phyloP scores from a whole-genome alignment of 2,797 vertebrate species.

The Remorina albescens region DNA sequence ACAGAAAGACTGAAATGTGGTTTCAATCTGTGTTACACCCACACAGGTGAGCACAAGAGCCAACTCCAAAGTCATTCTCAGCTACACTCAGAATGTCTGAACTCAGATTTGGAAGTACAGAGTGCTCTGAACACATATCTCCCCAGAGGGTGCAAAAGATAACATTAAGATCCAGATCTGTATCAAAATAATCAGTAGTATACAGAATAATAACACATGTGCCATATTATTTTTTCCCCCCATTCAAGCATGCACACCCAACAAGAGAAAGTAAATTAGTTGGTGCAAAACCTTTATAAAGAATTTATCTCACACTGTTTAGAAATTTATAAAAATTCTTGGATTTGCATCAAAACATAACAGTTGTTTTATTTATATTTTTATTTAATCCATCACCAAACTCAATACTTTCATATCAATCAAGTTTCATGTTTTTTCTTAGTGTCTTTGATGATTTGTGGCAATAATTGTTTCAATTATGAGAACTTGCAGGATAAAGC shows the following conservation, averaged over 20 bases:
- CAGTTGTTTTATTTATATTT: too few relatives aligned
- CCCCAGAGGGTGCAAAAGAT: neutral
- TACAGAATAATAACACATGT: conserved; percentile 7
- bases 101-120: conserved; percentile 17
- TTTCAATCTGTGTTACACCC: conserved; percentile 60
- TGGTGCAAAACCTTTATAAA: conserved; percentile 10
- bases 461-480: neutral
- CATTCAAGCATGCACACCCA: neutral
- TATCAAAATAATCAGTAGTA: neutral
- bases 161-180: neutral
- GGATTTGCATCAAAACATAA: conserved; percentile 10
- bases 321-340: neutral
- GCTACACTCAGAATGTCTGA: conserved; percentile 22
- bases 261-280: conserved; percentile 10
- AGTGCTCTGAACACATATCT: neutral
- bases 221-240: neutral
- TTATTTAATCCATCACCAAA: neutral
- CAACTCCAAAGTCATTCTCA: conserved; percentile 39
- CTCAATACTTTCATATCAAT: neutral
- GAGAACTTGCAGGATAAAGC: conserved; percentile 15
- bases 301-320: neutral
- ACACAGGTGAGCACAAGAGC: conserved; percentile 65
- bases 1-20: conserved; percentile 65
- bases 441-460: neutral
- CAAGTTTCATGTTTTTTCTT: neutral